These are phyloP conservation scores for Takifugu rubripes DNA, from an alignment of 2,797 vertebrate genomes.

Conservation along the genomic window DNA sequence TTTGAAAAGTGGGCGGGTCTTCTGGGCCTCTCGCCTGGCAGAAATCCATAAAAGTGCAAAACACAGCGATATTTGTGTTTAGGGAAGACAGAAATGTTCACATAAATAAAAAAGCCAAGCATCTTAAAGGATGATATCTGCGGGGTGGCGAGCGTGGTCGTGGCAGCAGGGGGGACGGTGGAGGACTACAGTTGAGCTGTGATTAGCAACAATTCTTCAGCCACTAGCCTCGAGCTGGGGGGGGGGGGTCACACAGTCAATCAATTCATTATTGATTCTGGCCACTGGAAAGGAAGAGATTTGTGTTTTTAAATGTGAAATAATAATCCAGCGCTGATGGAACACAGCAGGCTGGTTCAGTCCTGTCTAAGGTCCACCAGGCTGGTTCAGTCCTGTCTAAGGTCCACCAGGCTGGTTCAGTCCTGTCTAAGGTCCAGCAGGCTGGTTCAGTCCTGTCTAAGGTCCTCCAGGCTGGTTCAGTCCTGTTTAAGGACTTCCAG, in stretches of 20 bases:
- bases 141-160: neutral
- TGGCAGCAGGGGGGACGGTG: neutral
- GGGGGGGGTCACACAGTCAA: slow-evolving; percentile 2
- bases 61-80: too few species aligned
- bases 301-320: slow-evolving; percentile 4
- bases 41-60: too few species aligned
- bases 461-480: too few species aligned
- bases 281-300: slow-evolving; percentile 2
- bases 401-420: too few species aligned
- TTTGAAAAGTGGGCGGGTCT: neutral
- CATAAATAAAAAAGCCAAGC: neutral
- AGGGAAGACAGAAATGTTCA: too few species aligned
- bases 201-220: slow-evolving; percentile 10
- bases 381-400: too few species aligned
- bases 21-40: neutral
- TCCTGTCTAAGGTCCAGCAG: too few species aligned
- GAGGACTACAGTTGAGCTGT: slow-evolving; percentile 13
- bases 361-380: too few species aligned
- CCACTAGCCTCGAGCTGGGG: slow-evolving; percentile 4
- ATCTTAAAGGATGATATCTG: neutral
- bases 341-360: neutral
- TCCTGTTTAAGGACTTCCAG: too few species aligned
- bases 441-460: too few species aligned
- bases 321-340: neutral
- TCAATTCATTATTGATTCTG: slow-evolving; percentile 27